Conservation (phyloP, 2,113 vertebrate species). For the Todiramphus chloris region DNA sequence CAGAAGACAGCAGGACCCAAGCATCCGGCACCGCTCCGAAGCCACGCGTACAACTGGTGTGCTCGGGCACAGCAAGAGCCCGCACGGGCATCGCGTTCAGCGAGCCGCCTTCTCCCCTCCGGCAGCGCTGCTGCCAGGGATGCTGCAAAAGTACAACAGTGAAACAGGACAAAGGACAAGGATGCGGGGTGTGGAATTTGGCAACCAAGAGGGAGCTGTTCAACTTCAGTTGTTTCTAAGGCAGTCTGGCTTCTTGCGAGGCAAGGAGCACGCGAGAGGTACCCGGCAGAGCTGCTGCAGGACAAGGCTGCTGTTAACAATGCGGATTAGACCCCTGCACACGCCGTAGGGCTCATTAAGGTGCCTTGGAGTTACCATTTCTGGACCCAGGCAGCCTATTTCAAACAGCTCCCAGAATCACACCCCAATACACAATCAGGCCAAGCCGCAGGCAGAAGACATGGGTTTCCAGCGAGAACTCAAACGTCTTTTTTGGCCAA, state of each 20-base stretch:
- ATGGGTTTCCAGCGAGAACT: not conserved
- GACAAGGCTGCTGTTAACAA: not conserved
- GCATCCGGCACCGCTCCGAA: not conserved
- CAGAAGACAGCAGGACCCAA: conserved; percentile 18
- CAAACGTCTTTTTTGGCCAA: not conserved
- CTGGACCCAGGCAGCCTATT: not conserved
- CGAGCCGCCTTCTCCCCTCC: conserved; percentile 3
- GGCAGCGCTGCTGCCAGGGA: not conserved
- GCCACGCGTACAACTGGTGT: not conserved
- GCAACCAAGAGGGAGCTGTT: not conserved
- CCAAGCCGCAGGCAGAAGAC: not conserved
- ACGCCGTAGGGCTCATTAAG: not conserved
- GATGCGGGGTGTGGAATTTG: not conserved
- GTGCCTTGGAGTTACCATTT: not conserved
- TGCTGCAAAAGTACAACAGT: not conserved
- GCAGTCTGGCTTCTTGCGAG: not conserved
- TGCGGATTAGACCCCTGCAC: fast-evolving
- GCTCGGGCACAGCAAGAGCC: not conserved
- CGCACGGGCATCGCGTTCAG: conserved; percentile 40
- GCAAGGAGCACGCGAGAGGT: not conserved
- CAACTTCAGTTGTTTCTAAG: not conserved
- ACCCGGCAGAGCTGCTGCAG: not conserved
- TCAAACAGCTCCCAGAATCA: not conserved
- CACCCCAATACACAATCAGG: not conserved
- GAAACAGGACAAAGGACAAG: conserved; percentile 18